Evolutionary conservation across 2,113 vertebrate species (phyloP).

Genomic region (Pedetes capensis): DNA sequence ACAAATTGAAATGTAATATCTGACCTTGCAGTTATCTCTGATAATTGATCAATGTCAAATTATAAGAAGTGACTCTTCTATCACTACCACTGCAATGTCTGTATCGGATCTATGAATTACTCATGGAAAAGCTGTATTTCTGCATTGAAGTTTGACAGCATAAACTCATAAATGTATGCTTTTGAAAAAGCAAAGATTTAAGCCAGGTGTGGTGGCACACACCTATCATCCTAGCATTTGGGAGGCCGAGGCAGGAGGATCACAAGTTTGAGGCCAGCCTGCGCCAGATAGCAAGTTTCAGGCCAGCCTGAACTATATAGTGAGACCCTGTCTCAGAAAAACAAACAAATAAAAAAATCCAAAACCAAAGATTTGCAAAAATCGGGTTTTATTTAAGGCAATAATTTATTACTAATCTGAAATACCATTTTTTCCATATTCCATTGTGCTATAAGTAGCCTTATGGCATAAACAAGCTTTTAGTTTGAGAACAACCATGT

Average conservation of each 20-base stretch:
- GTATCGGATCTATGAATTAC: slow-evolving; percentile 40
- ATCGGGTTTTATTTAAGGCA: background rate
- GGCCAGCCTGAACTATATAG: too few relatives aligned
- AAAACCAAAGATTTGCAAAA: slow-evolving; percentile 17
- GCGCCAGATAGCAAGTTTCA: too few relatives aligned
- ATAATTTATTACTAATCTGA: slow-evolving; percentile 1
- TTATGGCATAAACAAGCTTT: slow-evolving; percentile 4
- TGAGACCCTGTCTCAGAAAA: too few relatives aligned
- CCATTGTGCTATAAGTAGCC: background rate
- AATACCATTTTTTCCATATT: background rate
- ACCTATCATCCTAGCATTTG: too few relatives aligned
- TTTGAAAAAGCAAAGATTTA: background rate
- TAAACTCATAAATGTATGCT: background rate
- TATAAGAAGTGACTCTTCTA: slow-evolving; percentile 79
- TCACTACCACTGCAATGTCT: slow-evolving; percentile 70
- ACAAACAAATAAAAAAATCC: too few relatives aligned
- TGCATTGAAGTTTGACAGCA: background rate
- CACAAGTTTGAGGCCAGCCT: too few relatives aligned
- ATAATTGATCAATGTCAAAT: slow-evolving; percentile 80
- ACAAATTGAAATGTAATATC: slow-evolving; percentile 77
- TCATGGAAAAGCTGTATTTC: slow-evolving; percentile 19
- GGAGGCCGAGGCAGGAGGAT: too few relatives aligned
- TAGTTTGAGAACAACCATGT: background rate
- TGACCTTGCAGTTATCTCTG: slow-evolving; percentile 85
- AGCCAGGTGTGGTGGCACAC: too few relatives aligned